Base-by-base conservation (phyloP, 2,113 vertebrate genomes). In the Channa maculata region DNA sequence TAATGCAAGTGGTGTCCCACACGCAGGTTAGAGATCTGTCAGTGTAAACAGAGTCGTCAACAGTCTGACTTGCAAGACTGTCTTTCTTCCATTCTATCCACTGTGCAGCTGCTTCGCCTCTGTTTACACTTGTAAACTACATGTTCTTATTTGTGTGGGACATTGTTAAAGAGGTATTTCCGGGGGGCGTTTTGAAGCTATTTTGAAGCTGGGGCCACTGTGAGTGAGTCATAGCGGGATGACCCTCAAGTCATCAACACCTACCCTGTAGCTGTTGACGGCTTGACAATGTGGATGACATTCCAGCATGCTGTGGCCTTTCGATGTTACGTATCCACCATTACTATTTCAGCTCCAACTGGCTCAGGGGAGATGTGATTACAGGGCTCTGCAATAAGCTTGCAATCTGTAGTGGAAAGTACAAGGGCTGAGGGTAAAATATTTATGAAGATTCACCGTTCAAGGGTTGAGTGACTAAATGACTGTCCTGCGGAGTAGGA, bases 381-480 rank as follows among this genome's bases (percentile, higher is more conserved):
- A 86, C 78, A 78, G 76, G 44, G 37, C 55, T 75, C 63, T 3
- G 70, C 83, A 84, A 77, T 89, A 77, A 69, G 59, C 65, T 54
- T 61, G 75, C 73, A 73, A 75, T 86, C 84, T 76, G 74, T 82
- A 45, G 77, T 76, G 74, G 77, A 85, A 83, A 84, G 84, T 80
- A 87, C 84, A 77, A 77, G 77, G 63, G 61, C 76, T 72, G 57
- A 64, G 53, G 60, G 41, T 86, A 24, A 86, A 89, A 87, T 82
- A 87, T 86, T 54, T 67, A 90, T 85, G 71, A 50, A 60, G 67
- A 79, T 73, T 80, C 74, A 41, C 64, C 69, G 80, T 85, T 79
- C 61, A 77, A 59, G 69, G 78, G 10, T 71, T 69, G 74, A 80
- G 46, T 74, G 84, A 60, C 44, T 46, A 65, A 64, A 37, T 51